Base-by-base conservation (phyloP, 1,140 invertebrate species). In the Drosophila lacteicornis region DNA sequence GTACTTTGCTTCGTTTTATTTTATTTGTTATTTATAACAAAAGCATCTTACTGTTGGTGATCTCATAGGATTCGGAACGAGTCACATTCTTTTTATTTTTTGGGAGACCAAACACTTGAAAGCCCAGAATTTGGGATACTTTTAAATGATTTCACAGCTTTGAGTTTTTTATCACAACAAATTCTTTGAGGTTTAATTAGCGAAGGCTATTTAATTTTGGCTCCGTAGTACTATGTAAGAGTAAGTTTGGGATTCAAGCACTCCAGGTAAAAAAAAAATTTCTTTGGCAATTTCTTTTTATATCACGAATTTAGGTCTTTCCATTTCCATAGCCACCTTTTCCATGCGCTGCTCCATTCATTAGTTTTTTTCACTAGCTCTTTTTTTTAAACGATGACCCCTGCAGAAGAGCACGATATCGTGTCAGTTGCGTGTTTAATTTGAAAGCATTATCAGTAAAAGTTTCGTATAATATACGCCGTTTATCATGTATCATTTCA, bases 401-500 rank as follows among this genome's bases (percentile, higher is more conserved):
- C 59, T 66, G 33, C 42, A 17, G 25, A 36, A 42, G 55, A 69
- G 17, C 62, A 49, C 43, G 51, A 42, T 58, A 33, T 58, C 65
- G 43, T 70, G 51, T 17, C 56, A 40, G 63, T 79, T 79, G 80
- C 80, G 80, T 83, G 80, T 75, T 61, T 38, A 69, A 33, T 60
- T 47, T 12, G 57, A 38, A 51, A 19, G 58, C 49, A 82, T 77
- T 87, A 82, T 80, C 83, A 73, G 75, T 63, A 66, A 61, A 75
- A 36, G 50, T 68, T 79, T 62, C 22, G 12, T 36, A 60, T 49
- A 79, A 40, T 46, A 73, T 51, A 47, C 55, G 47, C 73, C 63
- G 62, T 83, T 80, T 77, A 77, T 68, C 73, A 80, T 84, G 68
- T 80, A 82, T 82, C 60, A 76, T 82, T 79, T 80, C 56, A 61